Evolutionary conservation across 2,888 invertebrate genomes (phyloP).

Genomic region (Drosophila meridiana): DNA sequence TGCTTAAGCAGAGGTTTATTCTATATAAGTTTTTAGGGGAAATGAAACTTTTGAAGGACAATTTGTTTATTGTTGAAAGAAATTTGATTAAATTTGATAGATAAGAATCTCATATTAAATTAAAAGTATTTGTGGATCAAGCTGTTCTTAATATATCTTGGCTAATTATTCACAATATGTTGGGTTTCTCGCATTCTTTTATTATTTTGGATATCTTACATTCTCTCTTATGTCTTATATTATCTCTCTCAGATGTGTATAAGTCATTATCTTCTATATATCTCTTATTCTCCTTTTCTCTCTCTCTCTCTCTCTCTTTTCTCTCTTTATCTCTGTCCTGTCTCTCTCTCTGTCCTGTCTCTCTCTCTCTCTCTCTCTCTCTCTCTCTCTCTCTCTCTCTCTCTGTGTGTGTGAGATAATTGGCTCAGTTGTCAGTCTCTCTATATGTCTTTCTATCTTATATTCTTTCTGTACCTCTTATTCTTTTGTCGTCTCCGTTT

Average conservation of each 20-base stretch:
- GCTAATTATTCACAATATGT: not conserved
- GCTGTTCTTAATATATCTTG: not conserved
- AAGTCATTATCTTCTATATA: too few relatives aligned
- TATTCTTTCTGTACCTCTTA: too few relatives aligned
- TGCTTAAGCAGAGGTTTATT: constrained; percentile 5
- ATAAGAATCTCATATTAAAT: not conserved
- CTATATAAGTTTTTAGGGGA: not conserved
- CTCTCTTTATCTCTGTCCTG: not conserved
- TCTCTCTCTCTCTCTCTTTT: not conserved
- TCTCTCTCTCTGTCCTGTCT: not conserved
- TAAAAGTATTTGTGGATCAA: not conserved
- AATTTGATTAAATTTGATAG: not conserved
- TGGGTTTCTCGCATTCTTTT: not conserved
- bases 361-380: not conserved
- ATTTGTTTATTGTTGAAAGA: not conserved
- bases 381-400: not conserved
- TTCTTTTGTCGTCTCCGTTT: too few relatives aligned
- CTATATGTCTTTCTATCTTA: too few relatives aligned
- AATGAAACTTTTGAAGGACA: not conserved
- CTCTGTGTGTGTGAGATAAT: not conserved
- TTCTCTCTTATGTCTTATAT: not conserved
- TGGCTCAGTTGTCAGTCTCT: too few relatives aligned
- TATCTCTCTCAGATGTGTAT: not conserved
- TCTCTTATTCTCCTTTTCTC: not conserved
- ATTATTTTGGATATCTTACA: not conserved